Evolutionary conservation across 2,888 invertebrate species (phyloP).

Genomic region (Nephrotoma guestfalica): DNA sequence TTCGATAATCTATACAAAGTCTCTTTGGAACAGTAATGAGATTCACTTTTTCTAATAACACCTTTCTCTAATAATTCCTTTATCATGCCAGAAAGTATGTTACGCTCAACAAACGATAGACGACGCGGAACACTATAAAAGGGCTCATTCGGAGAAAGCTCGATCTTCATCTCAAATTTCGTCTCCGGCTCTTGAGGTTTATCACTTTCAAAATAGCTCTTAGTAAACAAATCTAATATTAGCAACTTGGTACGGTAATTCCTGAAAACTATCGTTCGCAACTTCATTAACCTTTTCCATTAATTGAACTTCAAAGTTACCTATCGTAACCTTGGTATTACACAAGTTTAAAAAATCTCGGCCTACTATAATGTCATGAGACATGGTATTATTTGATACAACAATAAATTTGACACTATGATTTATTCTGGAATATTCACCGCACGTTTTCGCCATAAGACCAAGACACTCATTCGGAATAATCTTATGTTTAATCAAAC

Average conservation of each 20-base stretch:
- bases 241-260: too few relatives aligned
- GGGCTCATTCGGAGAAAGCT: background rate
- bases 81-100: slow-evolving; percentile 11
- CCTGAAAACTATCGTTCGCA: too few relatives aligned
- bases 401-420: slow-evolving; percentile 10
- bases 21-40: slow-evolving; percentile 11
- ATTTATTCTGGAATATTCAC: background rate
- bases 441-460: background rate
- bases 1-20: slow-evolving; percentile 13
- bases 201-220: too few relatives aligned
- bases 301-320: background rate
- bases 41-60: slow-evolving; percentile 14
- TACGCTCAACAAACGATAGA: slow-evolving; percentile 14
- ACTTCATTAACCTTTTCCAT: too few relatives aligned
- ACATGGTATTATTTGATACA: slow-evolving; percentile 10
- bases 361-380: background rate
- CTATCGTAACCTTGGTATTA: background rate
- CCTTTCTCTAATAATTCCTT: slow-evolving; percentile 11
- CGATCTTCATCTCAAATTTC: too few relatives aligned
- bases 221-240: too few relatives aligned
- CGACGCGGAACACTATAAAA: slow-evolving; percentile 10
- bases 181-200: too few relatives aligned
- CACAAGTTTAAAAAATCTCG: slow-evolving; percentile 7
- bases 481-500: slow-evolving; percentile 2
- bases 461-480: background rate